Conservation (phyloP, 2,888 invertebrate genomes). For the Himalopsyche kuldschensis region DNA sequence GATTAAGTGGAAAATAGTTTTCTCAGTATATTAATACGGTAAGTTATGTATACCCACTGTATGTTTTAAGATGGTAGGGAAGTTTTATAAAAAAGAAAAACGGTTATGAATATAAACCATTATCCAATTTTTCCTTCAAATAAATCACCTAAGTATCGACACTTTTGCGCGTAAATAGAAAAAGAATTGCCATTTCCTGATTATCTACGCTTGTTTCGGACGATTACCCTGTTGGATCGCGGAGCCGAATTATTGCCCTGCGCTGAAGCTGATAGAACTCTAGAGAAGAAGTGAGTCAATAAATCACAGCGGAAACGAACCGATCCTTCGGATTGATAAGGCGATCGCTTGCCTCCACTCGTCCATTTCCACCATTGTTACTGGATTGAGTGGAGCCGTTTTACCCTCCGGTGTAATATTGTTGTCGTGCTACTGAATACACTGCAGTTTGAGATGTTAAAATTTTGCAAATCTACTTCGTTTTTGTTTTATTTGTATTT, state of each 20-base stretch:
- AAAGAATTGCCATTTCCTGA: not conserved
- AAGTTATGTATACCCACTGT: too few relatives aligned
- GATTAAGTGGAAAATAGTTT: too few relatives aligned
- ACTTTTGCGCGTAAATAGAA: not conserved
- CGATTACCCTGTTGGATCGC: not conserved
- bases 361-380: constrained; percentile 27
- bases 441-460: not conserved
- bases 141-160: not conserved
- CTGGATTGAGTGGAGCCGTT: not conserved
- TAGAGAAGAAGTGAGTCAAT: constrained; percentile 26
- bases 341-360: constrained; percentile 17
- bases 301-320: constrained; percentile 31
- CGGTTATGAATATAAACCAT: too few relatives aligned
- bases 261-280: constrained; percentile 3
- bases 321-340: constrained; percentile 36
- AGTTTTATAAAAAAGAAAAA: too few relatives aligned
- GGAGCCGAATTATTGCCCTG: constrained; percentile 23
- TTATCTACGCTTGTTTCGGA: not conserved
- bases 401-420: not conserved
- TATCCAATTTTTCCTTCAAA: too few relatives aligned
- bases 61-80: too few relatives aligned
- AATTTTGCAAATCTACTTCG: not conserved
- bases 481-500: too few relatives aligned
- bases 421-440: not conserved
- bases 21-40: too few relatives aligned